Evolutionary conservation across 2,797 vertebrate genomes (phyloP), one percentile per base, ranked within the genome.

Genomic region (Syngnathus acus): DNA sequence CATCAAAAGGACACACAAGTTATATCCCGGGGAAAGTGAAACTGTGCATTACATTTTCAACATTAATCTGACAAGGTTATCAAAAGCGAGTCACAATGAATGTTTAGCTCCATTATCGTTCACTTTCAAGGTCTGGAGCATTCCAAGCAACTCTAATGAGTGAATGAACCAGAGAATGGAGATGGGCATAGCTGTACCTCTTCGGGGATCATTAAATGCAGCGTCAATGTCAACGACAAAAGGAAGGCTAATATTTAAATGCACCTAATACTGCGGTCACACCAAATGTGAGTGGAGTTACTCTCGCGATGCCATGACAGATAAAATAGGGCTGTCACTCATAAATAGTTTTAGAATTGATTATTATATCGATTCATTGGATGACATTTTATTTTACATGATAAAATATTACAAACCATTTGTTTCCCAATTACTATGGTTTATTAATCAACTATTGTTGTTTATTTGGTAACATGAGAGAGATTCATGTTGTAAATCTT

Each of bases 81-180:
- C 80, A 68, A 72, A 71, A 77, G 72, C 67, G 77, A 81, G 79
- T 85, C 72, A 82, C 78, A 82, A 79, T 80, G 79, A 87, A 81
- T 63, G 67, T 68, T 75, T 3, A 51, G 80, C 84, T 85, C 62
- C 70, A 82, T 84, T 85, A 74, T 75, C 80, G 84, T 88, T 87
- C 82, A 76, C 83, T 80, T 86, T 79, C 83, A 88, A 86, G 85
- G 86, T 87, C 83, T 66, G 37, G 17, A 74, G 59, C 63, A 64
- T 82, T 85, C 77, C 69, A 65, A 72, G 81, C 68, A 78, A 68
- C 68, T 77, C 68, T 67, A 83, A 82, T 64, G 73, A 81, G 75
- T 69, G 69, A 69, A 72, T 67, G 64, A 75, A 78, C 71, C 61
- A 72, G 77, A 81, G 70, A 78, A 77, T 62, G 80, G 72, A 72